phyloP scores from a whole-genome alignment of 2,797 vertebrate species.

The Acanthopagrus latus region DNA sequence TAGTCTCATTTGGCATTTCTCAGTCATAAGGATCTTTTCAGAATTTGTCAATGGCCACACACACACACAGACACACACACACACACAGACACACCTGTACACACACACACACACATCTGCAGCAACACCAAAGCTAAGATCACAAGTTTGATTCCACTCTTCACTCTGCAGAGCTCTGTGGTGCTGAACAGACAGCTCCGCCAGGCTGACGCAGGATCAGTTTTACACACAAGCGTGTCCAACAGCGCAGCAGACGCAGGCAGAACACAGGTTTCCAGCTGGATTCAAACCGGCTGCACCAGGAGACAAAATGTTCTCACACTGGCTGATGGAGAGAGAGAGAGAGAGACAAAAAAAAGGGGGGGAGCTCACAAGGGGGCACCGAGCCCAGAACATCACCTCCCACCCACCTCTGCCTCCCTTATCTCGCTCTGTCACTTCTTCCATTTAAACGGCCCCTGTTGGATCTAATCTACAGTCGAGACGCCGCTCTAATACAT shows the following conservation, averaged over 20 bases:
- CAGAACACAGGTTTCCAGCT: slow-evolving; percentile 21
- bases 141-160: slow-evolving; percentile 13
- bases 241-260: slow-evolving; percentile 24
- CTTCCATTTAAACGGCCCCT: neutral
- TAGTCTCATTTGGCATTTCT: neutral
- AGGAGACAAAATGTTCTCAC: slow-evolving; percentile 22
- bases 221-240: slow-evolving; percentile 28
- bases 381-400: neutral
- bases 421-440: neutral
- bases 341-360: neutral
- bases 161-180: slow-evolving; percentile 11
- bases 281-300: slow-evolving; percentile 22
- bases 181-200: slow-evolving; percentile 51
- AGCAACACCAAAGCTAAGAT: neutral
- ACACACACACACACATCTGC: neutral
- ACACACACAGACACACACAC: neutral
- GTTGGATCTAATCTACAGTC: slow-evolving; percentile 3
- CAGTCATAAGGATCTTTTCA: neutral
- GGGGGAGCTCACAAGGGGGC: slow-evolving; percentile 4
- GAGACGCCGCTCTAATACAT: neutral
- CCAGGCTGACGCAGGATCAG: slow-evolving; percentile 35
- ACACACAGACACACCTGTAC: neutral
- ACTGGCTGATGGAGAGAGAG: neutral
- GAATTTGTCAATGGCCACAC: neutral
- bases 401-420: neutral